Percentiles rank a stretch among this genome's conserved stretches.
These are phyloP conservation scores for Spermophilus dauricus DNA, from an alignment of 2,113 vertebrate species.

Conservation along the genomic window DNA sequence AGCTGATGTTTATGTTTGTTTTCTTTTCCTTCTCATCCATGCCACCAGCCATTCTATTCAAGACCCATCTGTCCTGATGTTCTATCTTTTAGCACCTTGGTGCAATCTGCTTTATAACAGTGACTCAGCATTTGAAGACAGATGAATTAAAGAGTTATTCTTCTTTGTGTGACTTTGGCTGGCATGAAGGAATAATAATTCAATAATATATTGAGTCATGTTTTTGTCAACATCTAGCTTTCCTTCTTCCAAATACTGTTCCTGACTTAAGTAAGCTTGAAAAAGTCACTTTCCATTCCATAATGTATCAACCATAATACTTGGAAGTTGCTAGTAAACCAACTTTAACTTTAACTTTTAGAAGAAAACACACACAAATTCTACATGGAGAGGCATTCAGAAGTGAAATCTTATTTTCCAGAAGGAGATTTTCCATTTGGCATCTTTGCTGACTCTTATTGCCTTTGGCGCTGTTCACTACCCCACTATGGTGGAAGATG, in stretches of 20 bases:
- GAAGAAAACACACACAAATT: constrained; percentile 3
- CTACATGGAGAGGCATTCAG: neutral
- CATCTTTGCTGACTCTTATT: neutral
- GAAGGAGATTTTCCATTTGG: neutral
- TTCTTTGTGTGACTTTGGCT: neutral
- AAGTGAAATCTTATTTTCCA: constrained; percentile 22
- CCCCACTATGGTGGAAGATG: neutral
- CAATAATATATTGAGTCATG: neutral
- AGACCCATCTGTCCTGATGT: neutral
- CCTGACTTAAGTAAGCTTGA: neutral
- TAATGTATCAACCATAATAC: neutral
- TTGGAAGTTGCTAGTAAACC: neutral
- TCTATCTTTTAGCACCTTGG: neutral
- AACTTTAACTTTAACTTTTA: neutral
- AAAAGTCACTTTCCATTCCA: constrained; percentile 12
- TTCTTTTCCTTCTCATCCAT: neutral
- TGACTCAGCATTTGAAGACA: neutral
- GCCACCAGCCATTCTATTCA: neutral
- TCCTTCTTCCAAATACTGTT: neutral
- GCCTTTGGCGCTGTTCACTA: neutral
- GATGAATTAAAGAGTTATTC: neutral
- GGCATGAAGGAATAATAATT: neutral
- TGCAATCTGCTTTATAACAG: neutral
- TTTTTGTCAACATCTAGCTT: neutral
- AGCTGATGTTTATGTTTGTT: neutral